phyloP scores from a whole-genome alignment of 2,113 vertebrate genomes.

The Orthonyx spaldingii region DNA sequence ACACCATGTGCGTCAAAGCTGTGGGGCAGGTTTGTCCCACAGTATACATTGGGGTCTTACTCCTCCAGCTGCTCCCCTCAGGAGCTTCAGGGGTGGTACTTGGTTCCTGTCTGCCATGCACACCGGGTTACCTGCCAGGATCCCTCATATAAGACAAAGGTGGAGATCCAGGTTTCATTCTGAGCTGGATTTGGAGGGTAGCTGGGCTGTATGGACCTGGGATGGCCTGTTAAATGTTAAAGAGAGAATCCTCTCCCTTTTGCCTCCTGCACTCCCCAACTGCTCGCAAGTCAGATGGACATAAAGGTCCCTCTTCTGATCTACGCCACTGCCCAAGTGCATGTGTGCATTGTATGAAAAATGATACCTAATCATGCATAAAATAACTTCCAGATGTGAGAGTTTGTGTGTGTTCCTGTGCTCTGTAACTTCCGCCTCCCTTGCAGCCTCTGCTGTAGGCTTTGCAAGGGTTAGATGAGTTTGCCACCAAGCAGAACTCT shows the following conservation, averaged over 20 bases:
- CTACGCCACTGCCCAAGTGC: not conserved
- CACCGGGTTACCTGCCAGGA: not conserved
- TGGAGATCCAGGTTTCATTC: not conserved
- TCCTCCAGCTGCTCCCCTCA: not conserved
- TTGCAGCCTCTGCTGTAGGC: not conserved
- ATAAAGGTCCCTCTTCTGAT: not conserved
- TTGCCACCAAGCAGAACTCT: not conserved
- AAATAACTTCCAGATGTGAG: not conserved
- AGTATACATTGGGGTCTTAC: rapidly evolving
- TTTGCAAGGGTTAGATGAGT: not conserved
- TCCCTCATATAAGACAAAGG: not conserved
- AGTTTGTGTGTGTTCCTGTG: not conserved
- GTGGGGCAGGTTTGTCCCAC: not conserved
- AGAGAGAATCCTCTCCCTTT: not conserved
- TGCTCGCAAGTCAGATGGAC: not conserved
- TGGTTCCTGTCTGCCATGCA: not conserved
- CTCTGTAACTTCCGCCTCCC: not conserved
- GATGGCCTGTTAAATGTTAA: not conserved
- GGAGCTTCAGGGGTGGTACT: not conserved
- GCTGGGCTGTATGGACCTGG: not conserved
- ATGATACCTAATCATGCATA: not conserved
- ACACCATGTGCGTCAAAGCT: not conserved
- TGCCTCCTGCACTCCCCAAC: not conserved
- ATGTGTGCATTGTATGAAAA: not conserved
- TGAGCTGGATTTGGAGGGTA: not conserved